Conservation (phyloP, 2,797 vertebrate genomes). For the Sitta carolinensis region DNA sequence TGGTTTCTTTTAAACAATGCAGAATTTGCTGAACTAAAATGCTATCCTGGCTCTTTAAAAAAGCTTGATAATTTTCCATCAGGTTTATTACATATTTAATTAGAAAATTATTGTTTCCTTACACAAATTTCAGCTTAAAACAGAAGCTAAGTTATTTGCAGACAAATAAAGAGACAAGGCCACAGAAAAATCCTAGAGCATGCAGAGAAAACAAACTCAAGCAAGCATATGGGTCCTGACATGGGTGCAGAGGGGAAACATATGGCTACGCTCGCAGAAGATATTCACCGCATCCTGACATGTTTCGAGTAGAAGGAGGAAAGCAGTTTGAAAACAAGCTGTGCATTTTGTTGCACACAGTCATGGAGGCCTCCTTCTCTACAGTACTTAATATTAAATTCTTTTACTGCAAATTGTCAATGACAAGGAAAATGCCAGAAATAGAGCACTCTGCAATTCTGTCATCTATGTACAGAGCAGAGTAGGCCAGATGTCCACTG, state of each 20-base stretch:
- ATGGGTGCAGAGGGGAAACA: slow-evolving; percentile 31
- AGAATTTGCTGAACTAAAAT: not conserved
- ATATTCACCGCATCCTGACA: not conserved
- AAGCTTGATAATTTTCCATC: not conserved
- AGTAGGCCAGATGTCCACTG: not conserved
- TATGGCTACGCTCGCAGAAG: not conserved
- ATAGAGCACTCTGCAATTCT: not conserved
- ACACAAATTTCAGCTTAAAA: not conserved
- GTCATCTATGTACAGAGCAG: not conserved
- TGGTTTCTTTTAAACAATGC: not conserved
- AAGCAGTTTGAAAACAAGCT: not conserved
- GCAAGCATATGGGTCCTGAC: slow-evolving; percentile 41
- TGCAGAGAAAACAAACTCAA: not conserved
- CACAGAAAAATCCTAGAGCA: not conserved
- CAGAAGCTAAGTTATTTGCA: not conserved
- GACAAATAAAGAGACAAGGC: not conserved
- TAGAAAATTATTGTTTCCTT: not conserved
- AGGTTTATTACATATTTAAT: not conserved
- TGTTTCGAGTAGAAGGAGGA: not conserved
- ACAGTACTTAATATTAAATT: not conserved
- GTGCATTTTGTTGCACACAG: not conserved
- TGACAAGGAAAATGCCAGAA: not conserved
- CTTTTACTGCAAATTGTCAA: not conserved
- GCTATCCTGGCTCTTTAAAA: not conserved
- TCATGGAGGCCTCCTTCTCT: not conserved